These are phyloP conservation scores for Irena cyanogastra DNA, from an alignment of 2,113 vertebrate species.

Conservation along the genomic window DNA sequence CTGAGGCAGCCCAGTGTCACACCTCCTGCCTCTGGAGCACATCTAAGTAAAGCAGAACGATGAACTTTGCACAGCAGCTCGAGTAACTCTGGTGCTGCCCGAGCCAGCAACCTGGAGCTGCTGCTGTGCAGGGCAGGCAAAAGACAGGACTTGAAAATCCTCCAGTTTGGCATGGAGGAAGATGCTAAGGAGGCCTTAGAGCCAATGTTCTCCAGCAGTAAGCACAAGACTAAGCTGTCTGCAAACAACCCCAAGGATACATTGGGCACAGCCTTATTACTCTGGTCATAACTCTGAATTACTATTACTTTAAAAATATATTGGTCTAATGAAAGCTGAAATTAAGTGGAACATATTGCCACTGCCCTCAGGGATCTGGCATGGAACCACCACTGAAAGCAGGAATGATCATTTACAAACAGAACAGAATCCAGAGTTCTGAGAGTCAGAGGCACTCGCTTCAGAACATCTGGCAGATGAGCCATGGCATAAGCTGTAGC, in stretches of 20 bases:
- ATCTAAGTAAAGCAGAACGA: background rate
- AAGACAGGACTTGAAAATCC: background rate
- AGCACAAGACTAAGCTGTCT: background rate
- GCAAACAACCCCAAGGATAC: background rate
- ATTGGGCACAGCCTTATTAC: background rate
- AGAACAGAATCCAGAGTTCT: background rate
- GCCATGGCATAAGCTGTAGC: background rate
- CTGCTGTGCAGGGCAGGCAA: background rate
- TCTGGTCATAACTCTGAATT: background rate
- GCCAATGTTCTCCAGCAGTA: background rate
- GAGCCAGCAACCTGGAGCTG: background rate
- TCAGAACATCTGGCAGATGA: constrained; percentile 6
- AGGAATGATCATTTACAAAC: background rate
- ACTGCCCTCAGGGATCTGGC: background rate
- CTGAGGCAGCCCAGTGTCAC: background rate
- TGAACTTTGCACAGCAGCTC: background rate
- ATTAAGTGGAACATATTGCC: background rate
- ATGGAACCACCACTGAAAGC: background rate
- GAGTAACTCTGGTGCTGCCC: background rate
- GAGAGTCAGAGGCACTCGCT: background rate
- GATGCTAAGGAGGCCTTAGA: background rate
- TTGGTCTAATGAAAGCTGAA: background rate
- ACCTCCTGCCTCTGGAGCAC: background rate
- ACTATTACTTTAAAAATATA: background rate
- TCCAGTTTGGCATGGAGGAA: background rate